Evolutionary conservation across 92 coral and sea anemone genomes (phyloP), one percentile per base, ranked within the genome.

Genomic region (Meandrina meandrites): DNA sequence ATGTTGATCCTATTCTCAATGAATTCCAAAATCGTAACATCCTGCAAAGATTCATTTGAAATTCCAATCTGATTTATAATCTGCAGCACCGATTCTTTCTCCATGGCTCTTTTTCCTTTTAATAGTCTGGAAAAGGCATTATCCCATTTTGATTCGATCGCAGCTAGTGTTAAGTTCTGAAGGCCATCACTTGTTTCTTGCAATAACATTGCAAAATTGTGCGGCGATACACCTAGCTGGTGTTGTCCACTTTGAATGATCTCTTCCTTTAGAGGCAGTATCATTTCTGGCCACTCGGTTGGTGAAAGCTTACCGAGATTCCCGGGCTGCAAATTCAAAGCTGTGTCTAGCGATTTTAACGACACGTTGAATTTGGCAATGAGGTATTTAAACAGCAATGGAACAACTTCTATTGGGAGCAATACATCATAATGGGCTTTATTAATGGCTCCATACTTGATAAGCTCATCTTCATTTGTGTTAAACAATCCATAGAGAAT

Each of bases 251-350:
- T 88, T 75, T 70, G 81, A 36, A 92, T 77, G 24, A 94, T 83
- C 45, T 90, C 93, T 30, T 78, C 81, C 75, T 79, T 88, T 24
- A 94, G 75, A 67, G 86, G 70, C 13, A 88, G 91, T 37, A 94
- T 76, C 80, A 92, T 77, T 78, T 94, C 94, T 53, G 77, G 78
- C 97, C 97, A 94, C 78, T 90, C 94, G 24, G 96, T 87, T 45
- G 94, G 96, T 24, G 96, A 79, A 13, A 90, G 87, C 76, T 90
- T 86, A 17, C 45, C 7, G 6, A 90, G 47, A 50, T 86, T 86
- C 19, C 79, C 80, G 3, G 42, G 40, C 22, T 75, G 40, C 35
- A 86, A 50, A 74, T 83, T 19, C 22, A 81, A 37, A 21, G 66
- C 34, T 30, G 48, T 54, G 42, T 81, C 93, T 8, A 90, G 54